Evolutionary conservation across 2,888 invertebrate genomes (phyloP), one percentile per base, ranked within the genome.

Genomic region (Drosophila barbarae): DNA sequence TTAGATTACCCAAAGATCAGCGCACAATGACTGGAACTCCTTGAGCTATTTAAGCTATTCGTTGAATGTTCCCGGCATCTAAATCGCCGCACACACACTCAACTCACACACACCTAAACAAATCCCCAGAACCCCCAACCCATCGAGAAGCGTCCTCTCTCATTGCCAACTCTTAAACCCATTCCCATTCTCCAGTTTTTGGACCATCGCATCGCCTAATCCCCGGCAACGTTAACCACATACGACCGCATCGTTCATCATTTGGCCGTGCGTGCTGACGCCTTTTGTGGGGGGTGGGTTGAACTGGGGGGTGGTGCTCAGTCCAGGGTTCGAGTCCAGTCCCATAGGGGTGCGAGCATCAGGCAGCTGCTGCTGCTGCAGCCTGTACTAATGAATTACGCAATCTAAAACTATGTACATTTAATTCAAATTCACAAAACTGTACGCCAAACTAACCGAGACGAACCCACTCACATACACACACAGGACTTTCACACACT

Each of bases 401-500:
- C 87, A 87, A 87, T 87, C 87, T 81, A 87, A 87, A 87, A 87
- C 82, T 85, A 87, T 84, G 86, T 86, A 85, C 86, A 85, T 86
- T 86, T 85, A 85, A 85, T 85, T 86, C 85, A 80, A 87, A 86
- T 85, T 85, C 84, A 85, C 83, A 85, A 84, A 82, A 76, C 77
- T 77, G 81, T 83, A 76, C 77, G 76, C 74, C 74, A 85, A 76
- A 85, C 84, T 81, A 82, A 85, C 75, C 80, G 63, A 74, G 54
- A 69, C 71, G 64, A 69, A 68, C 68, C 59, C 41, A 65, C 64
- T 56, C 42, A 39, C 55, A 69, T 42, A 54, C 52, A 54, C 58
- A 69, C 51, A 66, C 56, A 54, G 41, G 56, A 46, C 46, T 28
- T 10, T 7, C 61, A 36, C 38, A 57, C 39, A 63, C 21, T 4